A percentile compares a stretch with the other conserved stretches of the same genome.
Conservation (phyloP, 2,113 vertebrate genomes). For the Salminus brasiliensis region DNA sequence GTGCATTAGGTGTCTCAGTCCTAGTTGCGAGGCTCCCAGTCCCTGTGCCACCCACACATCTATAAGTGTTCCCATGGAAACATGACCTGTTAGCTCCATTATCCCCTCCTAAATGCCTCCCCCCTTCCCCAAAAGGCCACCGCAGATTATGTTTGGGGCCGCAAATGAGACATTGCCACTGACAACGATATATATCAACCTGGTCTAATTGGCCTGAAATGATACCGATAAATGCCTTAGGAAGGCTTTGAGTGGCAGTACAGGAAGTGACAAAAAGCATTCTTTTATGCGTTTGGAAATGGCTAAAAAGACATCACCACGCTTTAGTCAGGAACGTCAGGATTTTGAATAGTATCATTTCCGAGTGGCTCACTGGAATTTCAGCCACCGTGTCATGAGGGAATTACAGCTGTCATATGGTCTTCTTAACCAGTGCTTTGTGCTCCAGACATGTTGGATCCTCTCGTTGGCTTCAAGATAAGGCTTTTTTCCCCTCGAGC, state of each 20-base stretch:
- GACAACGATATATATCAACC: slow-evolving; percentile 14
- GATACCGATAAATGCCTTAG: background rate
- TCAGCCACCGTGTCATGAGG: background rate
- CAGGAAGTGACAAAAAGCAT: background rate
- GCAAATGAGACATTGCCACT: slow-evolving; percentile 20
- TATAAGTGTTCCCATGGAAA: slow-evolving; percentile 71
- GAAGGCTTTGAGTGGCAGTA: background rate
- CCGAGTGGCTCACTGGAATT: slow-evolving; percentile 6
- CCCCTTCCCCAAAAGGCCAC: slow-evolving; percentile 5
- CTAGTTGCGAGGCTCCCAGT: slow-evolving; percentile 23
- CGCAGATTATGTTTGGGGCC: slow-evolving; percentile 37
- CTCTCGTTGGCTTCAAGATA: slow-evolving; percentile 16
- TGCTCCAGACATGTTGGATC: slow-evolving; percentile 18
- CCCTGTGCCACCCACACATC: slow-evolving; percentile 61
- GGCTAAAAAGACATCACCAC: background rate
- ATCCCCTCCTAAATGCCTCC: slow-evolving; percentile 40
- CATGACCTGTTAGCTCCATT: slow-evolving; percentile 64
- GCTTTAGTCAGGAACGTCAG: background rate
- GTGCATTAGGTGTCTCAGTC: slow-evolving; percentile 41
- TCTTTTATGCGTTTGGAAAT: background rate
- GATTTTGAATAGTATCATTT: slow-evolving; percentile 12
- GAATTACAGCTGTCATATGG: slow-evolving; percentile 27
- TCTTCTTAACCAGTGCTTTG: background rate
- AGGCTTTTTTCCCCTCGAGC: slow-evolving; percentile 1
- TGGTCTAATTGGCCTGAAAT: slow-evolving; percentile 18